Conservation (phyloP, 1,140 invertebrate species). For the Drosophila biarmipes region DNA sequence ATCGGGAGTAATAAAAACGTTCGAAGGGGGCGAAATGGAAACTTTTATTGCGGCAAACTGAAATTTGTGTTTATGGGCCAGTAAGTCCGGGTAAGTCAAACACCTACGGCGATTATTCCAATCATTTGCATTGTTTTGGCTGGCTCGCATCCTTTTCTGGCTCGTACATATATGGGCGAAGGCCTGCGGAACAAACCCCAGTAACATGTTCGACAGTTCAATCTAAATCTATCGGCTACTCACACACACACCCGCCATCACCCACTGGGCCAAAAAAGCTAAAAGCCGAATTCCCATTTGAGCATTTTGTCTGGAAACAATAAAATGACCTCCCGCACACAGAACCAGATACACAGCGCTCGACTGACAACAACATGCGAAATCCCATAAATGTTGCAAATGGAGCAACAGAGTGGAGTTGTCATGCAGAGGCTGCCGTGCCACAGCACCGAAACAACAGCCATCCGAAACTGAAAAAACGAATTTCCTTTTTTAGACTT, state of each 20-base stretch:
- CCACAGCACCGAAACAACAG: slow-evolving; percentile 36
- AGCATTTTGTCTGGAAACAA: slow-evolving; percentile 78
- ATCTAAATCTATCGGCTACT: slow-evolving; percentile 72
- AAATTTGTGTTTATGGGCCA: slow-evolving; percentile 44
- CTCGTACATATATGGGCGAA: slow-evolving; percentile 5
- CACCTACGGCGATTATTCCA: slow-evolving; percentile 73
- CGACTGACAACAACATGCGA: slow-evolving; percentile 11
- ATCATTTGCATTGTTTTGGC: slow-evolving; percentile 69
- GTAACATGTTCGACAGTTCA: slow-evolving; percentile 74
- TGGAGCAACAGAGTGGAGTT: slow-evolving; percentile 73
- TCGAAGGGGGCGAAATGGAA: slow-evolving; percentile 25
- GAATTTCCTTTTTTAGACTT: slow-evolving; percentile 49
- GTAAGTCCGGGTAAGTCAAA: slow-evolving; percentile 49
- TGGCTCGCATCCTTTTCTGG: neutral
- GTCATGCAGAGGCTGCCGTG: slow-evolving; percentile 49
- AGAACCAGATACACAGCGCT: slow-evolving; percentile 10
- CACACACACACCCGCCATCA: slow-evolving; percentile 18
- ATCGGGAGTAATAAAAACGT: slow-evolving; percentile 51
- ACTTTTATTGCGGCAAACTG: slow-evolving; percentile 49
- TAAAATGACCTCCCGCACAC: slow-evolving; percentile 66
- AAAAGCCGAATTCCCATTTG: slow-evolving; percentile 76
- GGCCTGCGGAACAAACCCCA: slow-evolving; percentile 17
- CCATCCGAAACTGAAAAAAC: slow-evolving; percentile 33
- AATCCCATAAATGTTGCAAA: slow-evolving; percentile 74
- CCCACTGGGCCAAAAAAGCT: slow-evolving; percentile 16